Evolutionary conservation across 2,113 vertebrate species (phyloP).

Genomic region (Dolichotis patagonum): DNA sequence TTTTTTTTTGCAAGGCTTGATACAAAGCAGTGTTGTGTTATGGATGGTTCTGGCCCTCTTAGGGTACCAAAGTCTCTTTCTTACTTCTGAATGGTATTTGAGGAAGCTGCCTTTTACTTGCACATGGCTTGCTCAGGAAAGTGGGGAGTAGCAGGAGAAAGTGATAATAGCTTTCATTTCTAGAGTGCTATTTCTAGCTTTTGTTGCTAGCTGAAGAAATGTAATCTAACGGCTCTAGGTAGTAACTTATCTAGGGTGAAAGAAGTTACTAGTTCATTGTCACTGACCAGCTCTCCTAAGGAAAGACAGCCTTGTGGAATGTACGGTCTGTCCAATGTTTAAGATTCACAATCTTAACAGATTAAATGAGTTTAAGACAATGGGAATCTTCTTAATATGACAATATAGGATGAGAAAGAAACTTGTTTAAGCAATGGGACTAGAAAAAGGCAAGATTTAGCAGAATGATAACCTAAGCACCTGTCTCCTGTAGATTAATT

Average conservation of each 20-base stretch:
- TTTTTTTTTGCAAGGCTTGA: neutral
- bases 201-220: constrained; percentile 34
- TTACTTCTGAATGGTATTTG: constrained; percentile 14
- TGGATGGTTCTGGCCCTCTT: neutral
- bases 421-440: neutral
- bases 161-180: neutral
- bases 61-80: neutral
- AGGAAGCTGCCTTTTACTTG: neutral
- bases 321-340: neutral
- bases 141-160: neutral
- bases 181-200: neutral
- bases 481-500: neutral
- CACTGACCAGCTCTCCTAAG: neutral
- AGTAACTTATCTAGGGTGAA: neutral
- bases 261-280: neutral
- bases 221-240: neutral
- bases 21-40: neutral
- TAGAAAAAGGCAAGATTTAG: neutral
- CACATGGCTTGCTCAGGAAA: neutral
- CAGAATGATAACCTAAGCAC: neutral
- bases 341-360: neutral
- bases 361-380: constrained; percentile 27
- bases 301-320: constrained; percentile 25
- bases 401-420: constrained; percentile 7
- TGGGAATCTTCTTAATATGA: neutral